A percentile compares a stretch with the other conserved stretches of the same genome.
These are phyloP conservation scores for Pocillopora verrucosa DNA, from an alignment of 64 coral and sea anemone species.

Conservation along the genomic window DNA sequence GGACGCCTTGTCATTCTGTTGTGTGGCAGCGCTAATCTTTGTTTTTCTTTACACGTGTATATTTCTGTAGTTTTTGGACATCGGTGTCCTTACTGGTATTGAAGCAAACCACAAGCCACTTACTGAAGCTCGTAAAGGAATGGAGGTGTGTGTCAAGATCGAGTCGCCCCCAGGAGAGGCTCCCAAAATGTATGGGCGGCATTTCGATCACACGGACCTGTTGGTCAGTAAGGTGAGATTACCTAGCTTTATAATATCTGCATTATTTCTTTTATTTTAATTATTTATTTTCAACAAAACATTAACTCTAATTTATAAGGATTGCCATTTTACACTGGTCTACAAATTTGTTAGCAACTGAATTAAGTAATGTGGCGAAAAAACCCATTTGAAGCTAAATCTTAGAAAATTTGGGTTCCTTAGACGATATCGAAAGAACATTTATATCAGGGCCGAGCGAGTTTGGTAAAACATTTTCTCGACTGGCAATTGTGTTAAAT, in stretches of 20 bases:
- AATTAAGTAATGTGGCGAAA: too few species aligned
- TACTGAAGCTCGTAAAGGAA: constrained; percentile 84
- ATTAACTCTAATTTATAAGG: too few species aligned
- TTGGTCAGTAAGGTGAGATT: constrained; percentile 90
- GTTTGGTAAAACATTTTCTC: too few species aligned
- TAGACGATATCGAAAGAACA: too few species aligned
- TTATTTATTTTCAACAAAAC: too few species aligned
- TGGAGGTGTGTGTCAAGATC: constrained; percentile 96
- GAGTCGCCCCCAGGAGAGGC: constrained; percentile 85
- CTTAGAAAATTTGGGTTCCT: too few species aligned
- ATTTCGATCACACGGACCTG: constrained; percentile 96
- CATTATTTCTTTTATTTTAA: background rate
- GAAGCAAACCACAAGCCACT: constrained; percentile 95
- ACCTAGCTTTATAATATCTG: background rate
- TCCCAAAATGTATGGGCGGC: constrained; percentile 92
- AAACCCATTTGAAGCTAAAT: too few species aligned
- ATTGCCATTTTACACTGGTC: too few species aligned
- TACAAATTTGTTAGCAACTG: too few species aligned
- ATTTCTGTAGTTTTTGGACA: constrained; percentile 71
- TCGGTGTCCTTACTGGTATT: constrained; percentile 85
- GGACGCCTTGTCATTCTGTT: background rate
- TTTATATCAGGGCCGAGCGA: too few species aligned
- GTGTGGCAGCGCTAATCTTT: background rate
- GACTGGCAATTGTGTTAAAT: too few species aligned
- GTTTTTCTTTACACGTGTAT: background rate